Evolutionary conservation across 2,113 vertebrate species (phyloP).

Genomic region (Clarias magur): DNA sequence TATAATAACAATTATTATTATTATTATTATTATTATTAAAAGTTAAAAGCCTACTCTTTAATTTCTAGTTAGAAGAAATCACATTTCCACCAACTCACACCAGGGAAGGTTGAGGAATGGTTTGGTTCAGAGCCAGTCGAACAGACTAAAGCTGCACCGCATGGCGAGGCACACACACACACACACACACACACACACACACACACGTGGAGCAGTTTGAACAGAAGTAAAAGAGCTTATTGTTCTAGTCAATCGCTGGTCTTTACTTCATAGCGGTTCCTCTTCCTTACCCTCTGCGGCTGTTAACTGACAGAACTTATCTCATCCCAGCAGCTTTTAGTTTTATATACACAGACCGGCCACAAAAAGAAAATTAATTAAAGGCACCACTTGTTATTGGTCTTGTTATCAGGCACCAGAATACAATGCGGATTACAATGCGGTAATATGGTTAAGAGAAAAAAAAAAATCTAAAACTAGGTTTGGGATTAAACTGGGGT

Average conservation of each 20-base stretch:
- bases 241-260: not conserved
- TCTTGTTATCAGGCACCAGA: no score
- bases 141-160: slow-evolving; percentile 2
- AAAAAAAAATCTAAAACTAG: no score
- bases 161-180: slow-evolving; percentile 12
- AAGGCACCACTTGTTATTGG: not conserved
- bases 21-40: no score
- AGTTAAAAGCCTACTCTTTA: no score
- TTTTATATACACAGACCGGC: not conserved
- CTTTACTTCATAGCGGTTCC: not conserved
- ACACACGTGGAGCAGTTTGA: not conserved
- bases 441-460: no score
- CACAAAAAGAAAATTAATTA: not conserved
- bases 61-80: no score
- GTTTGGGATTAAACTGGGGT: no score
- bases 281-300: not conserved
- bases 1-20: no score
- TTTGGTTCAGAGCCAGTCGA: slow-evolving; percentile 23
- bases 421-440: no score
- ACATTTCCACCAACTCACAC: no score
- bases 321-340: not conserved
- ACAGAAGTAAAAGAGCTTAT: not conserved
- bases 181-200: not conserved
- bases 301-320: not conserved
- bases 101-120: not conserved